Percentiles rank a stretch among this genome's conserved stretches.
These are phyloP conservation scores for Pemphigus obesinymphae DNA, from an alignment of 1,140 invertebrate genomes.

Conservation along the genomic window DNA sequence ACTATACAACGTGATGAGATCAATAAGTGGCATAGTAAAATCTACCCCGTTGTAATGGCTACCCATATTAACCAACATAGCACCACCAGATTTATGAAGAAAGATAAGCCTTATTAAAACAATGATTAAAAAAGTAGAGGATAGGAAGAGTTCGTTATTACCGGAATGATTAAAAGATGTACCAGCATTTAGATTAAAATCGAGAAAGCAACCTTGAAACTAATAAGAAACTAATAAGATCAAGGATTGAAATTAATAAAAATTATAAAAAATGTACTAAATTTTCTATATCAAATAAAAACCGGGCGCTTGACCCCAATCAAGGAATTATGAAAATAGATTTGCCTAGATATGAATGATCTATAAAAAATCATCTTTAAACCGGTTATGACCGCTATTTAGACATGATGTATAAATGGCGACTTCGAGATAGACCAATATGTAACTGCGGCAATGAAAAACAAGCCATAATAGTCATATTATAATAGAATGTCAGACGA, in stretches of 20 bases:
- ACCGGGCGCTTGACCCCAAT: background rate
- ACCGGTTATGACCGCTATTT: background rate
- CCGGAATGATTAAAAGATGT: too few species aligned
- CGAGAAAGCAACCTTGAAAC: too few species aligned
- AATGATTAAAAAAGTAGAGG: background rate
- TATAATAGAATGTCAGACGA: background rate
- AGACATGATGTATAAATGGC: background rate
- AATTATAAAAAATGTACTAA: background rate
- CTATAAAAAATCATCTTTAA: background rate
- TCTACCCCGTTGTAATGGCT: slow-evolving; percentile 14
- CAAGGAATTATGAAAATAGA: background rate
- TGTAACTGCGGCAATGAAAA: background rate
- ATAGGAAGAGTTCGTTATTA: background rate
- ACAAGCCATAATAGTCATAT: background rate
- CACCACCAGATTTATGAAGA: slow-evolving; percentile 4
- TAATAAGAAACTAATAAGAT: background rate
- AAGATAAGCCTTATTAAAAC: background rate
- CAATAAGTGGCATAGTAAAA: slow-evolving; percentile 11
- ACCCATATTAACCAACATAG: background rate
- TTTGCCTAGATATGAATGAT: background rate
- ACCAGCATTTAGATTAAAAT: too few species aligned
- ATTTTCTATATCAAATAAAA: background rate
- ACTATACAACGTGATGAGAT: background rate
- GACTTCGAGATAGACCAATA: background rate
- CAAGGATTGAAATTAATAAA: background rate